Evolutionary conservation across 2,797 vertebrate species (phyloP).

Genomic region (Lophius americanus): DNA sequence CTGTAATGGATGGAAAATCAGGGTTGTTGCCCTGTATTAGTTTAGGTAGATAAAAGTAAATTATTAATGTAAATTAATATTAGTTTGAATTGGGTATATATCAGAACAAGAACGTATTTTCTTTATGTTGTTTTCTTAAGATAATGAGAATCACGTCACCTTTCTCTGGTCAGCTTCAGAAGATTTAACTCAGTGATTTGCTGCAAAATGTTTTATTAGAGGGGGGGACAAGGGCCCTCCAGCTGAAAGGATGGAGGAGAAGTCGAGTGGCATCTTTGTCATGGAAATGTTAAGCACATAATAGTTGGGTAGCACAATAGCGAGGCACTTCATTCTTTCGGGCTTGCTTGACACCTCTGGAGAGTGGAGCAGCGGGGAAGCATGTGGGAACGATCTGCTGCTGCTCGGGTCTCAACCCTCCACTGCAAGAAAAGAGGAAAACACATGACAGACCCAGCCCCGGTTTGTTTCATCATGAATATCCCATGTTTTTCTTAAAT

Average conservation of each 20-base stretch:
- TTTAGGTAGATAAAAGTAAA: no score
- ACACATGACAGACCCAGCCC: constrained; percentile 29
- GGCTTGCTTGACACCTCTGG: constrained; percentile 96
- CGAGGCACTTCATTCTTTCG: constrained; percentile 99
- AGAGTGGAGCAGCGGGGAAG: constrained; percentile 95
- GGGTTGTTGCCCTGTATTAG: not conserved
- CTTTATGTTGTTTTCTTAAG: constrained; percentile 6
- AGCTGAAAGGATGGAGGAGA: constrained; percentile 96
- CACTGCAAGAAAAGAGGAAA: constrained; percentile 50
- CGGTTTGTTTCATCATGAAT: constrained; percentile 17
- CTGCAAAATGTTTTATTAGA: constrained; percentile 97
- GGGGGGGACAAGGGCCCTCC: constrained; percentile 91
- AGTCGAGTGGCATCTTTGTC: constrained; percentile 99
- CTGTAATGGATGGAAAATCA: not conserved
- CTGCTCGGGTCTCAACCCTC: constrained; percentile 71
- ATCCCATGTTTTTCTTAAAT: not conserved
- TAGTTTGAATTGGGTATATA: no score
- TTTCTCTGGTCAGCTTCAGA: constrained; percentile 34
- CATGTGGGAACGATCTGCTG: constrained; percentile 99
- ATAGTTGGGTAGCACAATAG: constrained; percentile 96
- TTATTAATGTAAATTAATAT: no score
- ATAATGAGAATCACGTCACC: constrained; percentile 16
- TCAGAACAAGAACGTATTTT: not conserved
- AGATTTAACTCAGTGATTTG: constrained; percentile 95
- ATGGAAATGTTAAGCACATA: constrained; percentile 99